A percentile compares a stretch with the other conserved stretches of the same genome.
Evolutionary conservation across 2,113 vertebrate genomes (phyloP).

Genomic region (Puffinus mauretanicus): DNA sequence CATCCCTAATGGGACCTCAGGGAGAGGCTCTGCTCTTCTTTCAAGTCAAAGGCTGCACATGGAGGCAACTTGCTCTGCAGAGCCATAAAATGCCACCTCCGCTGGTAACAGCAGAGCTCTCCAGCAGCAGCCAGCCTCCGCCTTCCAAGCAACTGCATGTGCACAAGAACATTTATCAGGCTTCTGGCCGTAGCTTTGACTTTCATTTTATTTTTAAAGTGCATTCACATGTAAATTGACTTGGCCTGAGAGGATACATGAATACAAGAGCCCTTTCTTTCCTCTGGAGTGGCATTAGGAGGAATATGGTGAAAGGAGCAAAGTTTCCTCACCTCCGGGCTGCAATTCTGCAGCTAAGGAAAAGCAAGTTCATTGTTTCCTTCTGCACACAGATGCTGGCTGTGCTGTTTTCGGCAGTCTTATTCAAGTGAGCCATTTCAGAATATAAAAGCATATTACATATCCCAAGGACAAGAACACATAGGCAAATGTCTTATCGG

Average conservation of each 20-base stretch:
- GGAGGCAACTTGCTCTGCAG: not conserved
- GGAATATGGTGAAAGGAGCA: constrained; percentile 33
- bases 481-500: not conserved
- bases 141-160: not conserved
- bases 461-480: constrained; percentile 10
- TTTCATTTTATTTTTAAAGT: constrained; percentile 59
- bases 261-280: constrained; percentile 46
- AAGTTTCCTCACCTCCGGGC: constrained; percentile 54
- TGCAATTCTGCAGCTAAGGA: constrained; percentile 11
- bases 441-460: constrained; percentile 8
- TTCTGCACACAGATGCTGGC: constrained; percentile 32
- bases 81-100: not conserved
- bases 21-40: not conserved
- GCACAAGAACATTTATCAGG: constrained; percentile 2
- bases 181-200: constrained; percentile 37
- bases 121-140: not conserved
- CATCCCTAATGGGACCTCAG: constrained; percentile 19
- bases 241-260: not conserved
- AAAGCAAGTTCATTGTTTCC: constrained; percentile 40
- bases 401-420: constrained; percentile 33
- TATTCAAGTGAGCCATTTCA: not conserved
- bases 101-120: not conserved
- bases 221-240: constrained; percentile 38
- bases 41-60: not conserved
- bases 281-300: not conserved